These are phyloP conservation scores for Typhlomys cinereus DNA, from an alignment of 2,113 vertebrate genomes.

Conservation along the genomic window DNA sequence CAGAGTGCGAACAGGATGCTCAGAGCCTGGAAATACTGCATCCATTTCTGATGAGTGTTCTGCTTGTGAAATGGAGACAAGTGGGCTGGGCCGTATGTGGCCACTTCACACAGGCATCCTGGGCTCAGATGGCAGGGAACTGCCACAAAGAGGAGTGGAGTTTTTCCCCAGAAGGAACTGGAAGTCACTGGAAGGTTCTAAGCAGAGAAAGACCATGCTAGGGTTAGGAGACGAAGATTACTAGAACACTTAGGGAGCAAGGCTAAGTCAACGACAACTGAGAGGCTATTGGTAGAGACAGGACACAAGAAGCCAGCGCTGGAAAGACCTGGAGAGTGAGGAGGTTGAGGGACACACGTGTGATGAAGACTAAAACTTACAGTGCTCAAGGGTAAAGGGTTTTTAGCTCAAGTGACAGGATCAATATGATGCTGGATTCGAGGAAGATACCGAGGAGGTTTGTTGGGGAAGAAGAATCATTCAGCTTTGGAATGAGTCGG, in stretches of 20 bases:
- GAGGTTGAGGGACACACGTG: not conserved
- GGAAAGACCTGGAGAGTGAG: not conserved
- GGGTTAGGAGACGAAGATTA: not conserved
- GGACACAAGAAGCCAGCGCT: not conserved
- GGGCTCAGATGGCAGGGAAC: not conserved
- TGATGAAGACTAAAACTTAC: not conserved
- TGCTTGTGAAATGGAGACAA: not conserved
- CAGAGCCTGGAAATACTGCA: not conserved
- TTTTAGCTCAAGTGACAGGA: not conserved
- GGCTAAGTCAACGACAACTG: not conserved
- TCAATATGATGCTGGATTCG: not conserved
- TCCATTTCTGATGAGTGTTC: not conserved
- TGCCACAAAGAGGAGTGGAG: not conserved
- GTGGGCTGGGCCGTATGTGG: not conserved
- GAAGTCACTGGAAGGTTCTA: not conserved
- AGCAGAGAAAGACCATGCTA: not conserved
- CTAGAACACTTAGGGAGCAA: not conserved
- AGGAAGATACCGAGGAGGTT: not conserved
- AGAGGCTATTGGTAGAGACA: not conserved
- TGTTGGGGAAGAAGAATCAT: not conserved
- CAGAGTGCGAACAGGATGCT: not conserved
- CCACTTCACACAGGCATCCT: not conserved
- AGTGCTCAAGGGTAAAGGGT: not conserved
- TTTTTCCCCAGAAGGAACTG: not conserved
- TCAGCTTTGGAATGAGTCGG: conserved; percentile 9